These are phyloP conservation scores for Iguana delicatissima DNA, from an alignment of 2,797 vertebrate species.

Conservation along the genomic window DNA sequence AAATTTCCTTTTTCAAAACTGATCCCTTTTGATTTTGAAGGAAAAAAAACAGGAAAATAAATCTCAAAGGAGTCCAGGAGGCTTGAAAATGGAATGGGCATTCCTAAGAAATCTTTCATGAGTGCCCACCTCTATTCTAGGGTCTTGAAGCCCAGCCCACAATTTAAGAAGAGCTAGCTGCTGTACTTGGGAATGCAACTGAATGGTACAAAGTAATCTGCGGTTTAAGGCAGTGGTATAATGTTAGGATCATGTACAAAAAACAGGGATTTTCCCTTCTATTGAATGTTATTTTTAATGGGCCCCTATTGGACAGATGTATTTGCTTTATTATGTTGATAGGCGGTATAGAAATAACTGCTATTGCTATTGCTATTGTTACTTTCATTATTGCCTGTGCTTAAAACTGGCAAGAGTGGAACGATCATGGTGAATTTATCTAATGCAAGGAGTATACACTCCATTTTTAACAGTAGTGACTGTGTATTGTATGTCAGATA, in stretches of 20 bases:
- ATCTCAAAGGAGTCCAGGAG: too few species aligned
- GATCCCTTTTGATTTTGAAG: too few species aligned
- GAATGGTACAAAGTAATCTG: constrained; percentile 14
- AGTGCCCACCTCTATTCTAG: not conserved
- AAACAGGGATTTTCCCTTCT: not conserved
- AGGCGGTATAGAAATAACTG: too few species aligned
- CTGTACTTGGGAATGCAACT: constrained; percentile 20
- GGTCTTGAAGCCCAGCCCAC: not conserved
- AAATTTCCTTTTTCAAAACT: too few species aligned
- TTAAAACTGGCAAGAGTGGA: constrained; percentile 49
- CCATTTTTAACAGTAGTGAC: constrained; percentile 33
- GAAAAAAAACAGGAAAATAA: too few species aligned
- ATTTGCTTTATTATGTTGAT: constrained; percentile 44
- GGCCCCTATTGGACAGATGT: not conserved
- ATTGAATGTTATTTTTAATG: constrained; percentile 11
- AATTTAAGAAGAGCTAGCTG: not conserved
- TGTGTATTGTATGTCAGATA: constrained; percentile 33
- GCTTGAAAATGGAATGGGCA: too few species aligned
- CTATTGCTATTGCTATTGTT: too few species aligned
- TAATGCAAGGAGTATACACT: constrained; percentile 19
- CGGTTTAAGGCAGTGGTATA: constrained; percentile 26
- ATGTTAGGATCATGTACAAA: constrained; percentile 2
- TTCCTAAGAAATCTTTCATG: too few species aligned
- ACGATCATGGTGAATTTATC: constrained; percentile 47
- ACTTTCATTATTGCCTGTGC: constrained; percentile 42